Evolutionary conservation across 2,888 invertebrate species (phyloP), one percentile per base, ranked within the genome.

Genomic region (Metopia argyrocephala): DNA sequence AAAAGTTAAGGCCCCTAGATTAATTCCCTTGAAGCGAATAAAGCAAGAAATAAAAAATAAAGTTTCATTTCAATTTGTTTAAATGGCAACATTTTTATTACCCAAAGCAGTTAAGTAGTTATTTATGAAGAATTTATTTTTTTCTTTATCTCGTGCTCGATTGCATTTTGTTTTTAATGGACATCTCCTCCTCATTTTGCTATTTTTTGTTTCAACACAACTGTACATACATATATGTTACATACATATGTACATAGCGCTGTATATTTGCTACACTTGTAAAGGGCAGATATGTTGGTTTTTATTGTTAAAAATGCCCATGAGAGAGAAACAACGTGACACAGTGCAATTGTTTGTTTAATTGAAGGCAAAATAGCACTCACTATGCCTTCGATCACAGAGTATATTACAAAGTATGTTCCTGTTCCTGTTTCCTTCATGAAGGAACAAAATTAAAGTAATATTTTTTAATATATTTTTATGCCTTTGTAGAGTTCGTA

Each of bases 301-400:
- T 61, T 80, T 76, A 71, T 80, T 76, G 74, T 61, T 81, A 81
- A 81, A 81, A 81, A 81, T 81, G 81, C 81, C 81, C 81, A 81
- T 78, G 81, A 81, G 81, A n/a, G n/a, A 78, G 70, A 69, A 74
- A 76, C 71, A 78, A 73, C 76, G 74, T 76, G 80, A 80, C 80
- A 82, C 82, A 82, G 82, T 83, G 83, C 78, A 79, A 82, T 83
- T 83, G 82, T 76, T 66, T 76, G 82, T 79, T 79, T 68, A 74
- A 38, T 50, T 73, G 73, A 27, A 62, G 31, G 21, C 20, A 15
- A 7, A 12, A n/a, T 9, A 5, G 15, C 21, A 15, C 20, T 6
- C n/a, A 56, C 18, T 48, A 46, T 61, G 2, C 21, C 18, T 6
- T 45, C 52, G 57, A 76, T 80, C 76, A n/a, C n/a, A n/a, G n/a